Base-by-base conservation (phyloP, 2,888 invertebrate species). In the Protophormia terraenovae region DNA sequence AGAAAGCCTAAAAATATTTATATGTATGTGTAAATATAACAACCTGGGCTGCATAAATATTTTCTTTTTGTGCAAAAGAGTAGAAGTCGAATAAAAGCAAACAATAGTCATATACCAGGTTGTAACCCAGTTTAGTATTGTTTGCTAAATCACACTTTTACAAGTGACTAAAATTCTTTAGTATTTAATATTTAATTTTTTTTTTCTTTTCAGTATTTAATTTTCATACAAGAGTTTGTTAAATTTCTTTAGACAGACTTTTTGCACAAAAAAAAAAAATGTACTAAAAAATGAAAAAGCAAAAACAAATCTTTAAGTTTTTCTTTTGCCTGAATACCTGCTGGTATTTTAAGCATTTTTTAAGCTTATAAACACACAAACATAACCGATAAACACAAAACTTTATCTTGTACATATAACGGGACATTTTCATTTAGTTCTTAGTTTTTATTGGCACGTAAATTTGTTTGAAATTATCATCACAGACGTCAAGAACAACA, bases 111-210 rank as follows among this genome's bases (percentile, higher is more conserved):
- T 67, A 60, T 35, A 47, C 73, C 81, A 55, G 73, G 84, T 85
- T 85, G 69, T 85, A 85, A 85, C 84, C 84, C 78, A 85, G 84
- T 85, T 85, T 82, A 55, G 62, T 50, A 75, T 85, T 85, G 84
- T 85, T 85, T 80, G 79, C 66, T 81, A 81, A 83, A 81, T 86
- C 86, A 83, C 86, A 84, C 86, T 81, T 78, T 81, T 78, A 69
- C 81, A 81, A 84, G 73, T 82, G 84, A 78, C 78, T 78, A 47
- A 62, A 75, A 62, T 69, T 82, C 47, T 84, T 77, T 66, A 16
- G 50, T 14, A 27, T 50, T 64, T 58, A 35, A 50, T 55, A 16
- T 55, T 71, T 64, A 12, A 24, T 35, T n/a, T 72, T 53, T 41
- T 47, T 35, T 24, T 50, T 6, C 0, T 2, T n/a, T 45, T 32